Base-by-base conservation (phyloP, 2,888 invertebrate genomes). In the Eretmocerus hayati region DNA sequence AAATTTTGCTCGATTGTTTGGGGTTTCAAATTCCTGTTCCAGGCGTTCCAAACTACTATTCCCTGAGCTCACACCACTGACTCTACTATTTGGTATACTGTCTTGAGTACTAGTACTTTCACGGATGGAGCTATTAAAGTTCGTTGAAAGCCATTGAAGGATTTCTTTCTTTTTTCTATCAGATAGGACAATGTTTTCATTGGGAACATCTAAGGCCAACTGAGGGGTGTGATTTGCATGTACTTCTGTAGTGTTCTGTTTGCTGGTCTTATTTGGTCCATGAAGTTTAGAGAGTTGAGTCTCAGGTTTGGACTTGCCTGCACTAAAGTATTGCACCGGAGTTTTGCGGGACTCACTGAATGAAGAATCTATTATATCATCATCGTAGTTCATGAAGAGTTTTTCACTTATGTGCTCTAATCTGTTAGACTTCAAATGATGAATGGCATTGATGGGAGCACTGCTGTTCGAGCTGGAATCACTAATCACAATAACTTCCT, bases 11-110 rank as follows among this genome's bases (percentile, higher is more conserved):
- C 71, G 64, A 54, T 71, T 71, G 53, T 71, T 71, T 9, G 71
- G 71, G 9, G 71, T 71, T 55, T 71, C 70, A 53, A 66, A 64
- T 44, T 64, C 59, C 52, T 60, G 39, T 38, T 71, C 71, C 4
- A 71, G 55, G 47, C 69, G 61, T 26, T 71, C 71, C 40, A 71
- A 57, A 45, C 69, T 71, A 32, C 69, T 71, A 36, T 71, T 65
- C 5, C 69, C 71, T 26, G 69, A 70, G 39, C 60, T 64, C 19
- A 53, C 16, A 46, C 62, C 62, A 43, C 59, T 58, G 42, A 46
- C 59, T 20, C 56, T 60, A 39, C 59, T 64, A 5, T 57, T 56
- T 9, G 66, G 56, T 22, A 67, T 42, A 50, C 65, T 65, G 15
- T 58, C 44, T 13, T 65, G 64, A 46, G 61, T 65, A 20, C 37